Evolutionary conservation across 2,888 invertebrate species (phyloP), one percentile per base, ranked within the genome.

Genomic region (Scaptomyza parva): DNA sequence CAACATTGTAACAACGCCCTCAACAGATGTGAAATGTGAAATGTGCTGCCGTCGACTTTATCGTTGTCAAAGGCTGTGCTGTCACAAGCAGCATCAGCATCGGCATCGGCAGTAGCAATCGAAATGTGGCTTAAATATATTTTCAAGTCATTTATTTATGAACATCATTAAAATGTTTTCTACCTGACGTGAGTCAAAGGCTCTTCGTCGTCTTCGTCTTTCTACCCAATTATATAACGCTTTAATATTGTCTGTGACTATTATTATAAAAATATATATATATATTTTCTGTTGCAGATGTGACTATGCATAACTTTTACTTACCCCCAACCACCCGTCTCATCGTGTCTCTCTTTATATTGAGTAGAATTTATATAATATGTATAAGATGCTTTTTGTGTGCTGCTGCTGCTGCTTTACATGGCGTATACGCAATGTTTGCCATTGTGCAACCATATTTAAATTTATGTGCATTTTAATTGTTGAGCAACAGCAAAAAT

Each of bases 381-480:
- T 37, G 7, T 33, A 35, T 40, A 33, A 52, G 47, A 33, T 53
- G 9, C 33, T n/a, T 50, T 11, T 52, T 63, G 51, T 50, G 24
- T 17, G n/a, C 18, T 35, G 26, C 40, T 26, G n/a, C n/a, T n/a
- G n/a, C n/a, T n/a, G n/a, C 30, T 22, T 43, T 33, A 48, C 57
- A 58, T 70, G 67, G 18, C 67, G 68, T 61, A 65, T 70, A 63
- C 63, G 62, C 45, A 65, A 54, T 74, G 48, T 58, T 68, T 40
- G 45, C 43, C 39, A 67, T 69, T 75, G 53, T 68, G 54, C 54
- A 54, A 48, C 68, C 62, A 75, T 45, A 54, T 70, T 62, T 22
- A 69, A 87, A 87, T 85, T 85, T 83, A 87, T 83, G 88, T 87
- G 87, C 78, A 83, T 87, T 83, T 87, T 87, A 83, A 83, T 83